Conservation (phyloP, 2,797 vertebrate species). For the Phoebastria nigripes region DNA sequence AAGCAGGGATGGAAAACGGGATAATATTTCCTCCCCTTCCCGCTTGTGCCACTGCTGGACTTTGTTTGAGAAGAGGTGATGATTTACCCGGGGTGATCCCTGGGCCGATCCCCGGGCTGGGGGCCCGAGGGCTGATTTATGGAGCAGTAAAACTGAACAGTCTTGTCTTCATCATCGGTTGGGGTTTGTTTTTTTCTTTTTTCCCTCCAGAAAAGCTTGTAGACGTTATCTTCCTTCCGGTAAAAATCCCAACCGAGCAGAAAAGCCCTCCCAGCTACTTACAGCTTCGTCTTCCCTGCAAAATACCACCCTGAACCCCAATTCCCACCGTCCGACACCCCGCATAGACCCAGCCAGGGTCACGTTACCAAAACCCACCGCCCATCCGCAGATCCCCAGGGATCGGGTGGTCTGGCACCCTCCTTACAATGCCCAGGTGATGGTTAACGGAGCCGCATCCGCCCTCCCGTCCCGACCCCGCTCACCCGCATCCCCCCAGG, state of each 20-base stretch:
- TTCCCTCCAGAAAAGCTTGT: not conserved
- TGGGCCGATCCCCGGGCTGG: accelerated
- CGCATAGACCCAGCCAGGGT: not conserved
- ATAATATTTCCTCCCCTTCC: not conserved
- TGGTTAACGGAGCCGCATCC: accelerated
- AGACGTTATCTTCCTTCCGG: not conserved
- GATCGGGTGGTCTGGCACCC: not conserved
- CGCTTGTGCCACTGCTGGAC: not conserved
- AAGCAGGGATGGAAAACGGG: not conserved
- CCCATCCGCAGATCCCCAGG: accelerated
- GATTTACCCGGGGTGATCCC: not conserved
- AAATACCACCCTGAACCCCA: accelerated
- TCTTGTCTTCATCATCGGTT: not conserved
- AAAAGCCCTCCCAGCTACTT: not conserved
- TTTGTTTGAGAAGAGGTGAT: not conserved
- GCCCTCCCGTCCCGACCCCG: accelerated
- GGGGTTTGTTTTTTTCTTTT: not conserved
- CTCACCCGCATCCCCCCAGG: not conserved
- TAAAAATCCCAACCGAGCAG: not conserved
- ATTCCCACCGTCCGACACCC: not conserved
- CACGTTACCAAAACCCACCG: accelerated
- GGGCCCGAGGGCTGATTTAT: not conserved
- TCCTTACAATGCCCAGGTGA: not conserved
- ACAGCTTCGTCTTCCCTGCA: not conserved
- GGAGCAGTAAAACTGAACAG: not conserved